Evolutionary conservation across 2,113 vertebrate genomes (phyloP).

Genomic region (Chitala chitala): DNA sequence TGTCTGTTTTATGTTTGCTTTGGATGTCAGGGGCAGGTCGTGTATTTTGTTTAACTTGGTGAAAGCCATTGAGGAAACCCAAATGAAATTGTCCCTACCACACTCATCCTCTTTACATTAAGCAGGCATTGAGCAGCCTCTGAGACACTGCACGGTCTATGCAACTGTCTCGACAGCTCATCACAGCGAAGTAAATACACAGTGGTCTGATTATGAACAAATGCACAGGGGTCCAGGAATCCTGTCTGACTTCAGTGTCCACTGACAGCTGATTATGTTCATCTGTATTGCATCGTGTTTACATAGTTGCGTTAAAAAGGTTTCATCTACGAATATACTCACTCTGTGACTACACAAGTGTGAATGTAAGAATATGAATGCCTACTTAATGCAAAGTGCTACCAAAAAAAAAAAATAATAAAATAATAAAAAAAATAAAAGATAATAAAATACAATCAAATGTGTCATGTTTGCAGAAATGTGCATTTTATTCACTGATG

Average conservation of each 20-base stretch:
- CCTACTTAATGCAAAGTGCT: constrained; percentile 19
- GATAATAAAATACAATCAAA: constrained; percentile 16
- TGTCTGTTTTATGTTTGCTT: not conserved
- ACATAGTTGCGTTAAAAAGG: not conserved
- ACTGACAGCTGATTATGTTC: not conserved
- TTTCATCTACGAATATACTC: not conserved
- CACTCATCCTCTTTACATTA: constrained; percentile 14
- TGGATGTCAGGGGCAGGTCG: too few relatives aligned
- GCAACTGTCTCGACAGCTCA: constrained; percentile 3
- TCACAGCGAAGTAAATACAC: not conserved
- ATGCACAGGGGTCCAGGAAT: not conserved
- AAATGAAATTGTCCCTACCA: not conserved
- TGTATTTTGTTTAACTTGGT: not conserved
- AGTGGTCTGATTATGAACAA: not conserved
- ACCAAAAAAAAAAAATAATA: constrained; percentile 12
- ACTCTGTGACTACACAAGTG: not conserved
- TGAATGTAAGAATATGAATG: constrained; percentile 3
- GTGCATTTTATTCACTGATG: not conserved
- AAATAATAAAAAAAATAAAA: not conserved
- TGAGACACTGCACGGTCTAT: not conserved
- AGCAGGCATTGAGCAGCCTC: constrained; percentile 7
- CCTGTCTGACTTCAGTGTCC: not conserved
- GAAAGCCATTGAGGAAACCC: constrained; percentile 18
- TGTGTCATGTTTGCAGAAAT: not conserved
- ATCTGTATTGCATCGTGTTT: not conserved